Percentiles rank a stretch among this genome's conserved stretches.
Conservation (phyloP, 2,797 vertebrate genomes). For the Acipenser transmontanus region DNA sequence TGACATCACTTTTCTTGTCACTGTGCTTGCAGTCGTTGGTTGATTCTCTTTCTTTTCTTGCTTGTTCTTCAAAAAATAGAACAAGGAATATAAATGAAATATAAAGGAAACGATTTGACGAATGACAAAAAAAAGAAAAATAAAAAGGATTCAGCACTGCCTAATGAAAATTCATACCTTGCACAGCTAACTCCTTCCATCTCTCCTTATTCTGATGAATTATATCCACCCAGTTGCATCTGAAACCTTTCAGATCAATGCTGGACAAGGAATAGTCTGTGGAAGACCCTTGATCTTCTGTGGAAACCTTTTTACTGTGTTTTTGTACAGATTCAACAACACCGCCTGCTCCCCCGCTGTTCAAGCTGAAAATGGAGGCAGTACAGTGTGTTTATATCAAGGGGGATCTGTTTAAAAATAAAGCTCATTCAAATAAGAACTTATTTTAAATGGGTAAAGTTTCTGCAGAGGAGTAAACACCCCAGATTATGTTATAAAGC, state of each 20-base stretch:
- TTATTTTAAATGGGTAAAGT: too few species aligned
- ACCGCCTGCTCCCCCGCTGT: constrained; percentile 55
- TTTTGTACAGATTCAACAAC: constrained; percentile 67
- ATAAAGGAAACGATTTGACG: too few species aligned
- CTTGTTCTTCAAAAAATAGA: constrained; percentile 43
- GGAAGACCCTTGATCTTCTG: constrained; percentile 48
- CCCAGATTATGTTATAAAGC: too few species aligned
- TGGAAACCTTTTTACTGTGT: constrained; percentile 50
- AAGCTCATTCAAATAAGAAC: too few species aligned
- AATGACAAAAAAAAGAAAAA: too few species aligned
- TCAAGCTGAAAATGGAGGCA: constrained; percentile 39
- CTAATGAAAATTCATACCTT: constrained; percentile 57
- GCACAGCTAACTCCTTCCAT: constrained; percentile 89
- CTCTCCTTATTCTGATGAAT: constrained; percentile 88
- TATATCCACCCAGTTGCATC: constrained; percentile 71
- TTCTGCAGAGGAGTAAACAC: too few species aligned
- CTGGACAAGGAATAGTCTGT: constrained; percentile 76
- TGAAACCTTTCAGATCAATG: constrained; percentile 78
- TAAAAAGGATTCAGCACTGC: too few species aligned
- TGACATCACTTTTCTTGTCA: neutral
- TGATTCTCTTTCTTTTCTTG: constrained; percentile 47
- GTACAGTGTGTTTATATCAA: too few species aligned
- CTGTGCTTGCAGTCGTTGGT: constrained; percentile 20
- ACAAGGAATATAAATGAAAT: too few species aligned
- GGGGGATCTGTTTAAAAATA: too few species aligned